phyloP scores from a whole-genome alignment of 1,140 invertebrate genomes.

The Akabosia matsudoensis region DNA sequence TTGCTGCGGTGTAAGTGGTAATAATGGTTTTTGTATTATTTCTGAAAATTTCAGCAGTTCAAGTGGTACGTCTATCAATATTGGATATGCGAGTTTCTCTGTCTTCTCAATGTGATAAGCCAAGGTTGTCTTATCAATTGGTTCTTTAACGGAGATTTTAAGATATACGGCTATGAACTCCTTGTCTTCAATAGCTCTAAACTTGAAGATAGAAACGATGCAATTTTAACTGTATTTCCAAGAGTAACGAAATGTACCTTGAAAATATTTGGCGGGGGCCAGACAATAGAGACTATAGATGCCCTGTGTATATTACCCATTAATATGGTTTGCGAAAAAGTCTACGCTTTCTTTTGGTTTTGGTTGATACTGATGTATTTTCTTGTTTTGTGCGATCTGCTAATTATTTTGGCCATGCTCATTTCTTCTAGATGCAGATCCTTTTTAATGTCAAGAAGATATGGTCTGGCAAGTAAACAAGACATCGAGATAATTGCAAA shows the following conservation, averaged over 20 bases:
- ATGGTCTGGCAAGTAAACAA: not conserved
- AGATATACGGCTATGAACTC: too few species aligned
- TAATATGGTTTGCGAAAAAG: conserved; percentile 55
- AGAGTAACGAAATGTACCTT: conserved; percentile 50
- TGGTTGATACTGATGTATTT: conserved; percentile 49
- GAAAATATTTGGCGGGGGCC: conserved; percentile 40
- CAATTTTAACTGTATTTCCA: conserved; percentile 51
- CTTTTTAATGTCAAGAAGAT: not conserved
- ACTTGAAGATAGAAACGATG: too few species aligned
- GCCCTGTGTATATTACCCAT: conserved; percentile 53
- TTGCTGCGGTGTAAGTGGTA: too few species aligned
- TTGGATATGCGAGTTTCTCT: too few species aligned
- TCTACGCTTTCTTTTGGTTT: conserved; percentile 52
- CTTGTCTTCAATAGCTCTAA: too few species aligned
- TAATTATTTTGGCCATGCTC: not conserved
- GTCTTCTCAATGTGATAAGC: too few species aligned
- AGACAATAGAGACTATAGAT: conserved; percentile 43
- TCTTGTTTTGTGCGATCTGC: not conserved
- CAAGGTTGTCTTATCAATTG: too few species aligned
- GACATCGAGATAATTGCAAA: not conserved
- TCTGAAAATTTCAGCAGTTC: too few species aligned
- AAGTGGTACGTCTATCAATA: too few species aligned
- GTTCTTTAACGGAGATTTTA: too few species aligned
- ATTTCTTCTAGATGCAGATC: not conserved
- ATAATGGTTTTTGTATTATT: too few species aligned